phyloP scores from a whole-genome alignment of 2,888 invertebrate genomes.

The Diadromus collaris region DNA sequence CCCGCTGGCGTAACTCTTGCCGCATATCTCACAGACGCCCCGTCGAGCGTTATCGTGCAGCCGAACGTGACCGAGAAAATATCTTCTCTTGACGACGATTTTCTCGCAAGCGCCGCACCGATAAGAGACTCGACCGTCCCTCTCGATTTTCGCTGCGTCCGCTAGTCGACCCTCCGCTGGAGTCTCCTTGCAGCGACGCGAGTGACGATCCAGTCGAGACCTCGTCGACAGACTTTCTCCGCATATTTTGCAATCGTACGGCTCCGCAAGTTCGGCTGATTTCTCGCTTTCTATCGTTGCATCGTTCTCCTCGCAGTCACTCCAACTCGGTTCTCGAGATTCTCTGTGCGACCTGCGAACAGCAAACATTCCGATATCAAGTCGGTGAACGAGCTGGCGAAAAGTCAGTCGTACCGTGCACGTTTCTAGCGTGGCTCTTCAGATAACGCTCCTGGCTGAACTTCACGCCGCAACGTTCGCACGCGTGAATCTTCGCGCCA shows the following conservation, averaged over 20 bases:
- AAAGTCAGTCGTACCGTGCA: constrained; percentile 52
- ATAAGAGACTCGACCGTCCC: background rate
- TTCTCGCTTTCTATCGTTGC: background rate
- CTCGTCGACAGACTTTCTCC: background rate
- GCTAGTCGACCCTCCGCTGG: background rate
- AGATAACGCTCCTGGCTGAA: constrained; percentile 81
- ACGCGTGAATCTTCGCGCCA: constrained; percentile 70
- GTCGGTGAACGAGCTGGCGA: background rate
- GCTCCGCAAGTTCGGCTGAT: background rate
- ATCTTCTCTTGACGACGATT: background rate
- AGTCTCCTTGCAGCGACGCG: background rate
- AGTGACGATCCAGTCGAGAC: background rate
- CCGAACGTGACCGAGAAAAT: background rate
- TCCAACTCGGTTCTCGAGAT: constrained; percentile 24
- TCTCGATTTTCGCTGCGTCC: background rate
- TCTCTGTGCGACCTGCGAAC: constrained; percentile 66
- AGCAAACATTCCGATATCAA: constrained; percentile 60
- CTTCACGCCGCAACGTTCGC: constrained; percentile 78
- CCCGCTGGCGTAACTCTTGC: constrained; percentile 80
- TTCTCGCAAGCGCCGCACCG: background rate
- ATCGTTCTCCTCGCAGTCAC: background rate
- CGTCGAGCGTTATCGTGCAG: background rate
- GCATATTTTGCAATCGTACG: background rate
- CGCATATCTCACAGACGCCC: constrained; percentile 76
- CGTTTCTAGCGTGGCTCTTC: constrained; percentile 78